These are phyloP conservation scores for Bolborhynchus lineola DNA, from an alignment of 2,113 vertebrate genomes.

Conservation along the genomic window DNA sequence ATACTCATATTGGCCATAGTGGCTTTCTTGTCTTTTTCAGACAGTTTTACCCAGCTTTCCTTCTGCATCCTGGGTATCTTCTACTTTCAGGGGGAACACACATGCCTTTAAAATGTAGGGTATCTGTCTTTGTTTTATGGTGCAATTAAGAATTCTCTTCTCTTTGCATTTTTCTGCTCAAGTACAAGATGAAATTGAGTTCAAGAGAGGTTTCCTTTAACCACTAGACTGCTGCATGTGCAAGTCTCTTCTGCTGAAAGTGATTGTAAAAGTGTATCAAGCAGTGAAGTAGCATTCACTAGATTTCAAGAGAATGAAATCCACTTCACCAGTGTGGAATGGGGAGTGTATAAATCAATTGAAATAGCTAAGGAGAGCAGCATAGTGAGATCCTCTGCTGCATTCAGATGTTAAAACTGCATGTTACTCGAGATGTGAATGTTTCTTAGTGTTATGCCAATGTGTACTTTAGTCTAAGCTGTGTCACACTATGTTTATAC, in stretches of 20 bases:
- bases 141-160: background rate
- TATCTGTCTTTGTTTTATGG: too few relatives aligned
- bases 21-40: too few relatives aligned
- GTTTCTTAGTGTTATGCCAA: background rate
- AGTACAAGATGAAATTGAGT: background rate
- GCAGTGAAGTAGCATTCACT: background rate
- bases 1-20: too few relatives aligned
- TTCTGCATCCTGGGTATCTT: too few relatives aligned
- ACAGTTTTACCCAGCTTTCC: too few relatives aligned
- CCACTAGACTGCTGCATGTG: background rate
- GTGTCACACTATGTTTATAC: background rate
- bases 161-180: conserved; percentile 4
- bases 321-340: background rate
- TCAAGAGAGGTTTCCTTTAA: background rate
- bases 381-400: background rate
- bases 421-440: background rate
- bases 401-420: background rate
- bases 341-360: background rate
- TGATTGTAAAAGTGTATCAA: background rate
- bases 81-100: too few relatives aligned
- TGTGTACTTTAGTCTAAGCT: background rate
- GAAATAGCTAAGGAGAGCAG: background rate
- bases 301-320: background rate
- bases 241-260: background rate
- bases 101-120: too few relatives aligned